These are phyloP conservation scores for Telmatherina bonti DNA, from an alignment of 2,797 vertebrate species.

Conservation along the genomic window DNA sequence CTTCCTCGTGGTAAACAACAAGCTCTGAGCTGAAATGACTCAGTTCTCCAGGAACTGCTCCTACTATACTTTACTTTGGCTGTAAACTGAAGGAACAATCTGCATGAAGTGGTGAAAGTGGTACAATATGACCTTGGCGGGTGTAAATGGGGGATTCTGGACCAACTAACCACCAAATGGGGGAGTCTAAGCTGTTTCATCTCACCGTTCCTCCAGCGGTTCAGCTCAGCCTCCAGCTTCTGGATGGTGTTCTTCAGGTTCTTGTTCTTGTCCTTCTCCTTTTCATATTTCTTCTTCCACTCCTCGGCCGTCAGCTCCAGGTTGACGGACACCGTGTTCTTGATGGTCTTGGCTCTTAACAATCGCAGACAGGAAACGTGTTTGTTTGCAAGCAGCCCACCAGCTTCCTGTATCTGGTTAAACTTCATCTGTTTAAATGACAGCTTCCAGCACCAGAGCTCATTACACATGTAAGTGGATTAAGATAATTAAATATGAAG, in stretches of 20 bases:
- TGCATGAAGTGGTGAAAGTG: no score
- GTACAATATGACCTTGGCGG: no score
- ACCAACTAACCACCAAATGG: no score
- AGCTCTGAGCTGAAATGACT: no score
- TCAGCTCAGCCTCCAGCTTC: constrained; percentile 90
- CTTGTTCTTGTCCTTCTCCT: constrained; percentile 94
- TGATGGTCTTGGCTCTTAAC: constrained; percentile 93
- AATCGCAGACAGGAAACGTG: not conserved
- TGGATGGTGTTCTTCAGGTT: constrained; percentile 88
- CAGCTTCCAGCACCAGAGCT: not conserved
- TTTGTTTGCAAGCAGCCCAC: not conserved
- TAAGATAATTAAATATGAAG: not conserved
- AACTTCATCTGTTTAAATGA: not conserved
- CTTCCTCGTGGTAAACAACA: no score
- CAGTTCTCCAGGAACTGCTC: no score
- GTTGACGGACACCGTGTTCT: constrained; percentile 95
- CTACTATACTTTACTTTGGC: no score
- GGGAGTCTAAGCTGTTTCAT: not conserved
- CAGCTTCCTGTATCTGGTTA: not conserved
- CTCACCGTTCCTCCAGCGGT: constrained; percentile 91
- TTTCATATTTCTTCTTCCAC: constrained; percentile 96
- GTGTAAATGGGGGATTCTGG: no score
- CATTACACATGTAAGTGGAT: not conserved
- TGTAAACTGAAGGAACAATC: no score
- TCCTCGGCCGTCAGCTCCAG: constrained; percentile 94